These are phyloP conservation scores for Gambusia holbrooki DNA, from an alignment of 2,113 vertebrate species.

Conservation along the genomic window DNA sequence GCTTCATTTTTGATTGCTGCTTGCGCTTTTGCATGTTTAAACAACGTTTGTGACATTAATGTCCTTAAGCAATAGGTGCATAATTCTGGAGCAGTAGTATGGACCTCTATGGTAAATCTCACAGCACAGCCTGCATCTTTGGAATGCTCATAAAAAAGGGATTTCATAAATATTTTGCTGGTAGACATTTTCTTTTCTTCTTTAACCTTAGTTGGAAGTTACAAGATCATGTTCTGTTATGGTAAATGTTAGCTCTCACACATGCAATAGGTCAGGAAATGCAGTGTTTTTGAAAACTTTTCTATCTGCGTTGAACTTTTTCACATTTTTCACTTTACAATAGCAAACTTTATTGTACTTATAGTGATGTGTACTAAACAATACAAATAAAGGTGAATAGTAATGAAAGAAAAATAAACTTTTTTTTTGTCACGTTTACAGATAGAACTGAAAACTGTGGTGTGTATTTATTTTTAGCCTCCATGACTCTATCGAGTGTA, in stretches of 20 bases:
- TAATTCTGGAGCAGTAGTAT: conserved; percentile 1
- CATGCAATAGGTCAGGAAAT: conserved; percentile 20
- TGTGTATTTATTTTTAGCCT: not conserved
- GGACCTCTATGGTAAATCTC: conserved; percentile 23
- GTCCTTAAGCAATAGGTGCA: not conserved
- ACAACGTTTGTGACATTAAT: not conserved
- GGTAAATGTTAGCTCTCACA: conserved; percentile 48
- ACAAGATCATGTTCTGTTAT: conserved; percentile 43
- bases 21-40: not conserved
- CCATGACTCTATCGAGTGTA: not conserved
- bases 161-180: conserved; percentile 27
- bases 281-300: not conserved
- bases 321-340: not conserved
- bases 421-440: not conserved
- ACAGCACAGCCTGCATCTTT: conserved; percentile 36
- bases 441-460: not conserved
- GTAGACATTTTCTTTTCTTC: conserved; percentile 34
- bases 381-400: not conserved
- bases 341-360: not conserved
- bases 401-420: not conserved
- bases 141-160: conserved; percentile 25
- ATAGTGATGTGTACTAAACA: not conserved
- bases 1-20: not conserved
- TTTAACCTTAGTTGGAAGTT: conserved; percentile 72
- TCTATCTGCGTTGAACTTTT: not conserved